phyloP scores from a whole-genome alignment of 2,797 vertebrate genomes.

The Phylloscopus collybita region DNA sequence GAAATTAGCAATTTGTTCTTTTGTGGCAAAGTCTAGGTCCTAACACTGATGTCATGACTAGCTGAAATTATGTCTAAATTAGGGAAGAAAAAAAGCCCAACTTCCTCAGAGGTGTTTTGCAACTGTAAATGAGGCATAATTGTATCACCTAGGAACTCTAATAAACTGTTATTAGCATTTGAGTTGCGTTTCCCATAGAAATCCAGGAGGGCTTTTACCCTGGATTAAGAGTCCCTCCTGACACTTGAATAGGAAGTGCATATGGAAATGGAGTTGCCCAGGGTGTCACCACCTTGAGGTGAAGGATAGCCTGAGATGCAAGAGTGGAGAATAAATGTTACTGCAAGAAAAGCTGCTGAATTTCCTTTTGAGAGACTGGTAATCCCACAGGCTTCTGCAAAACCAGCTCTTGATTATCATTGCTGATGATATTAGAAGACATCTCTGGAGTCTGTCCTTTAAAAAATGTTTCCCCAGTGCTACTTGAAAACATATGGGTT shows the following conservation, averaged over 20 bases:
- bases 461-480: slow-evolving; percentile 67
- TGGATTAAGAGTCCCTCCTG: neutral
- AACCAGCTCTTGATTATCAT: slow-evolving; percentile 67
- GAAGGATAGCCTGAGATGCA: neutral
- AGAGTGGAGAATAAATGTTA: slow-evolving; percentile 33
- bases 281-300: neutral
- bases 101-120: neutral
- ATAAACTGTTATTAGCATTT: slow-evolving; percentile 2
- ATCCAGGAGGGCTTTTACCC: neutral
- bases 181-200: neutral
- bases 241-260: neutral
- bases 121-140: neutral
- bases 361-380: slow-evolving; percentile 60
- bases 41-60: neutral
- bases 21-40: neutral
- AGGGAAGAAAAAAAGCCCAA: neutral
- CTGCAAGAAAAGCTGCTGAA: slow-evolving; percentile 48
- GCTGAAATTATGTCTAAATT: slow-evolving; percentile 5
- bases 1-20: neutral
- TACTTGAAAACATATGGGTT: slow-evolving; percentile 70
- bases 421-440: slow-evolving; percentile 68
- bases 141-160: neutral
- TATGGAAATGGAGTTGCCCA: neutral
- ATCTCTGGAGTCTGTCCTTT: slow-evolving; percentile 67
- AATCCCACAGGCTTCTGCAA: slow-evolving; percentile 55